These are phyloP conservation scores for Nomada flava DNA, from an alignment of 2,888 invertebrate species.

Conservation along the genomic window DNA sequence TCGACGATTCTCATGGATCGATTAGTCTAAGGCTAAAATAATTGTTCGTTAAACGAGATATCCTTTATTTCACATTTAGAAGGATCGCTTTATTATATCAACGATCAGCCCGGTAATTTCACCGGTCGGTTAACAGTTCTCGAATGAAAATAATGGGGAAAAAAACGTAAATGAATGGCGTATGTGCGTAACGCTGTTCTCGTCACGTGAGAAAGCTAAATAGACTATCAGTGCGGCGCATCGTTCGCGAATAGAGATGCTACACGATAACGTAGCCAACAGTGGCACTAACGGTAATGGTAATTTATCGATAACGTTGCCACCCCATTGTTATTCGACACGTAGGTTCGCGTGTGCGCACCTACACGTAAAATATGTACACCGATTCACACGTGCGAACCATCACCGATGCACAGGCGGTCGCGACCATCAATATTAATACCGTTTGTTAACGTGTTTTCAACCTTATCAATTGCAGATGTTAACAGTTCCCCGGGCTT, in stretches of 20 bases:
- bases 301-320: slow-evolving; percentile 63
- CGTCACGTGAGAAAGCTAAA: slow-evolving; percentile 42
- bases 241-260: slow-evolving; percentile 61
- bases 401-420: not conserved
- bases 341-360: slow-evolving; percentile 19
- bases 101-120: not conserved
- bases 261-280: slow-evolving; percentile 56
- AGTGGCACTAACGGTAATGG: slow-evolving; percentile 61
- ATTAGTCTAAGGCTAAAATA: too few species aligned
- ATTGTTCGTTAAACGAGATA: too few species aligned
- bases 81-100: not conserved
- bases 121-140: not conserved
- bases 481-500: not conserved
- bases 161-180: not conserved
- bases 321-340: slow-evolving; percentile 59
- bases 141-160: not conserved
- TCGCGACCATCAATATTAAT: slow-evolving; percentile 49
- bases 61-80: not conserved
- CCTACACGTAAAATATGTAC: not conserved
- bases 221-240: slow-evolving; percentile 49
- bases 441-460: slow-evolving; percentile 50
- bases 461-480: slow-evolving; percentile 39
- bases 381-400: not conserved
- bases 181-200: not conserved
- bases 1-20: too few species aligned